phyloP scores from a whole-genome alignment of 2,113 vertebrate genomes.

The Mastomys natalensis region DNA sequence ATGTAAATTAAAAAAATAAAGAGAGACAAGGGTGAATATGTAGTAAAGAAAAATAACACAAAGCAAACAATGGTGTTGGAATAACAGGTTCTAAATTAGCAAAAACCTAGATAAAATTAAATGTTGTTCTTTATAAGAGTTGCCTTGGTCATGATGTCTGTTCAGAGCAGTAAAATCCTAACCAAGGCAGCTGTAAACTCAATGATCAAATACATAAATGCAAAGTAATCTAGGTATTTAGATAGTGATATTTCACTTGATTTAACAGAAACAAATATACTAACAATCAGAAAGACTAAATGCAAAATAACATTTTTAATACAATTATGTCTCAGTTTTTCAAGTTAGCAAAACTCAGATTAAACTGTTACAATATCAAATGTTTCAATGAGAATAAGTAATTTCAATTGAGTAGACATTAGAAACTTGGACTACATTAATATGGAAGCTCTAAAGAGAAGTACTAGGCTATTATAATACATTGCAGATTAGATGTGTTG shows the following conservation, averaged over 20 bases:
- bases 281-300: constrained; percentile 21
- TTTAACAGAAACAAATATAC: constrained; percentile 31
- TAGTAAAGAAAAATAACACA: constrained; percentile 11
- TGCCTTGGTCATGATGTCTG: too few relatives aligned
- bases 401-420: neutral
- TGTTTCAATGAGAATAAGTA: neutral
- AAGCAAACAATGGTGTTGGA: neutral
- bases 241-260: neutral
- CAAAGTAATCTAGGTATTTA: neutral
- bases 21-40: neutral
- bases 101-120: neutral
- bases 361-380: constrained; percentile 16
- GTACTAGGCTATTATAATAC: neutral
- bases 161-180: too few relatives aligned
- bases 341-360: neutral
- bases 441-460: neutral
- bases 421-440: constrained; percentile 34
- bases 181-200: neutral
- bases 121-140: too few relatives aligned
- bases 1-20: neutral
- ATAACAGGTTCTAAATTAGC: neutral
- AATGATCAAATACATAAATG: constrained; percentile 1
- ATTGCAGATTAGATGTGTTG: neutral
- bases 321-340: neutral
- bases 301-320: neutral